A percentile compares a stretch with the other conserved stretches of the same genome.
phyloP scores from a whole-genome alignment of 2,113 vertebrate genomes.

The Choloepus hoffmanni region DNA sequence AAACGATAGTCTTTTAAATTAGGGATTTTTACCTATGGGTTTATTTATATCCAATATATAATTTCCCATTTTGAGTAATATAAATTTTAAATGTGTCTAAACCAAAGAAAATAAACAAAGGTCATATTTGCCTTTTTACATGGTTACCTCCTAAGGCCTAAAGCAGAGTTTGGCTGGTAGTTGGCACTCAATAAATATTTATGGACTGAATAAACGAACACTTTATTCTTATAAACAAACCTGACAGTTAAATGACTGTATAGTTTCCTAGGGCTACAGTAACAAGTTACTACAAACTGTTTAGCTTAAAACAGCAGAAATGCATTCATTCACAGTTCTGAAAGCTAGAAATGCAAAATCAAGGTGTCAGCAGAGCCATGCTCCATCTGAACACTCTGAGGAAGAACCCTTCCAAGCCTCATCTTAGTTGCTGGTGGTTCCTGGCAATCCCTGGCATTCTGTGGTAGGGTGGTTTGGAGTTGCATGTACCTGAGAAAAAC shows the following conservation, averaged over 20 bases:
- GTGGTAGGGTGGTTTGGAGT: no score
- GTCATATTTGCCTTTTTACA: background rate
- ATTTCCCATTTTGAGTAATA: background rate
- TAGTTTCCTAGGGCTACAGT: no score
- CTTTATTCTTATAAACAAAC: background rate
- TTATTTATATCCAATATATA: background rate
- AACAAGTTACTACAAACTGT: no score
- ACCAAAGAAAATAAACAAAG: background rate
- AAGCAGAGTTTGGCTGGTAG: background rate
- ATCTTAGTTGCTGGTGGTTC: no score
- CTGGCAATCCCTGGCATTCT: no score
- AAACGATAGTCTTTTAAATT: background rate
- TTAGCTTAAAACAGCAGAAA: no score
- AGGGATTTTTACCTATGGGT: background rate
- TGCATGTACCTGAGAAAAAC: no score
- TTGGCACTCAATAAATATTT: background rate
- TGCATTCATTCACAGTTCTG: no score
- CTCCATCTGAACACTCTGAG: no score
- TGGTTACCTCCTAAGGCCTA: background rate
- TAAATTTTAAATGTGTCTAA: conserved; percentile 27
- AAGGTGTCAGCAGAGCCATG: no score
- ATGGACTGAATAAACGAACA: background rate
- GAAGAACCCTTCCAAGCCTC: no score
- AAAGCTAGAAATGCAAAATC: no score
- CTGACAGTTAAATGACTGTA: background rate